Evolutionary conservation across 2,113 vertebrate species (phyloP), one percentile per base, ranked within the genome.

Genomic region (Macroglossus sobrinus): DNA sequence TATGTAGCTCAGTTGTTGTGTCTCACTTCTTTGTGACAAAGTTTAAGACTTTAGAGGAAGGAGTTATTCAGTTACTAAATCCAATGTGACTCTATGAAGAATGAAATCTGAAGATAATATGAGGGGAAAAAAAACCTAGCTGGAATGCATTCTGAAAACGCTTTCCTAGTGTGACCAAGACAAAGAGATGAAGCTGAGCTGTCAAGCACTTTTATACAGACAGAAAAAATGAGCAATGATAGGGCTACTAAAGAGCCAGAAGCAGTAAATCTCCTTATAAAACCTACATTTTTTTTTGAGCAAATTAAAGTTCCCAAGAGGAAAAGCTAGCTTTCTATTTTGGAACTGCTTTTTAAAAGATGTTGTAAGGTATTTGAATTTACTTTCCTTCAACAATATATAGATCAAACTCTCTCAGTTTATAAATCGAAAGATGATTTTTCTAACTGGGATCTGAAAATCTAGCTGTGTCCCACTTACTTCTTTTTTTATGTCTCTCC

Each of bases 301-400:
- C 53, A 97, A 97, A 96, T 82, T 57, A 81, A 95, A 78, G 88
- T 93, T 92, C 61, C 85, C 92, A 97, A 93, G 80, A 89, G 82
- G 40, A 91, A 80, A 93, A 80, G 11, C 35, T 75, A 95, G 9
- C 38, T 95, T 90, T 88, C 57, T 91, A 69, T 76, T 95, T 71
- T 84, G 22, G 78, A 93, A 91, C 40, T 93, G 50, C 74, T 88
- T 95, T 76, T 78, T 33, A 96, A 95, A 89, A 76, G 68, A 74
- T 50, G 3, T 50, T 59, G 16, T 80, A 59, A 91, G 14, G 33
- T 69, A 95, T 95, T 91, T 81, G 78, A 43, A 97, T 81, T 93
- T 94, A 82, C 90, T 94, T 97, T 97, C 45, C 78, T 91, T 97
- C 69, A 68, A 61, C 2, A 93, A 95, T 55, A 97, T 35, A 97